Evolutionary conservation across 2,113 vertebrate genomes (phyloP).

Genomic region (Chroicocephalus ridibundus): DNA sequence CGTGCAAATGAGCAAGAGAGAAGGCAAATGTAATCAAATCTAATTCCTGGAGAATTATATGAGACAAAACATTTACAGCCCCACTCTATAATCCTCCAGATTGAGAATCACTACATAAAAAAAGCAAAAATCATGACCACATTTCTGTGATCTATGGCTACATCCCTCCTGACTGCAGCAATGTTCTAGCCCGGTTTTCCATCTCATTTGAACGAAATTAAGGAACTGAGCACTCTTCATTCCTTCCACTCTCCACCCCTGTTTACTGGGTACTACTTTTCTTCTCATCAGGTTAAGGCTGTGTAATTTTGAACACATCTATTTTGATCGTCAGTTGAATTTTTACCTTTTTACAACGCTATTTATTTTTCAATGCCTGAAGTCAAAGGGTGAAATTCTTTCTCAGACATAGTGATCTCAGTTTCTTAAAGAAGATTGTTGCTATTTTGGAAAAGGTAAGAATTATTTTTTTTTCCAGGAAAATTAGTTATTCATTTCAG

Average conservation of each 20-base stretch:
- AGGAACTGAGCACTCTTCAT: not conserved
- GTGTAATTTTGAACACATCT: not conserved
- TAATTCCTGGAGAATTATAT: not conserved
- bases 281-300: not conserved
- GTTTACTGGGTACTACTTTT: not conserved
- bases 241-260: not conserved
- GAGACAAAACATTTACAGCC: not conserved
- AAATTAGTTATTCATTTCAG: not conserved
- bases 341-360: not conserved
- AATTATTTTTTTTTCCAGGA: not conserved
- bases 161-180: not conserved
- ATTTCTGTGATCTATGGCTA: not conserved
- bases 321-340: not conserved
- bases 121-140: not conserved
- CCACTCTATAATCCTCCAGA: not conserved
- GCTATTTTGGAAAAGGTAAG: not conserved
- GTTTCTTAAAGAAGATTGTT: conserved; percentile 10
- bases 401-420: not conserved
- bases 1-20: not conserved
- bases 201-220: not conserved
- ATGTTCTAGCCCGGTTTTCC: not conserved
- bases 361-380: not conserved
- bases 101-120: not conserved
- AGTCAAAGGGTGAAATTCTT: not conserved
- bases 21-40: not conserved